Percentiles rank a stretch among this genome's conserved stretches.
These are phyloP conservation scores for Phymatocera aterrima DNA, from an alignment of 2,888 invertebrate species.

Conservation along the genomic window DNA sequence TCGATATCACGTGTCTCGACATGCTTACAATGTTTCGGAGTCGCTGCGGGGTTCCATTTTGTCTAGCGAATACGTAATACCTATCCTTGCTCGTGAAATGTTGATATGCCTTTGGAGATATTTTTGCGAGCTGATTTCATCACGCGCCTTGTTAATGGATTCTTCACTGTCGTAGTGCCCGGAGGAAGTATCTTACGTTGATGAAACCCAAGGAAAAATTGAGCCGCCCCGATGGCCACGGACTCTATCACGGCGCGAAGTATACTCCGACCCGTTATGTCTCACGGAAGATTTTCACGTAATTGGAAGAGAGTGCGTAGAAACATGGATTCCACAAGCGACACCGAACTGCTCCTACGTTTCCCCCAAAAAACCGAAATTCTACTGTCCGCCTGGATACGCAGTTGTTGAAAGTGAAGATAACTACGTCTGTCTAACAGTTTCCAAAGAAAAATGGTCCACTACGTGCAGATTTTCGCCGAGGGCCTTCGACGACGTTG, in stretches of 20 bases:
- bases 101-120: neutral
- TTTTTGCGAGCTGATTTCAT: neutral
- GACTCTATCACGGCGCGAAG: constrained; percentile 23
- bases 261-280: constrained; percentile 69
- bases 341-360: constrained; percentile 56
- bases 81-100: neutral
- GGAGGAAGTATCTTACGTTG: constrained; percentile 32
- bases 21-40: neutral
- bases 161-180: constrained; percentile 11
- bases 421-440: constrained; percentile 65
- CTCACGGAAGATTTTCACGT: constrained; percentile 60
- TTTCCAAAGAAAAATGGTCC: constrained; percentile 63
- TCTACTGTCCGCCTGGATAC: constrained; percentile 58
- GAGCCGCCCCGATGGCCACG: neutral
- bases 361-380: constrained; percentile 47
- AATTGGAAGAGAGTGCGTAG: constrained; percentile 63
- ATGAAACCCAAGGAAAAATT: constrained; percentile 13
- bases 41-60: neutral
- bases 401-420: constrained; percentile 46
- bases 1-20: neutral
- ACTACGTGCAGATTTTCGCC: constrained; percentile 59
- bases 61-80: neutral
- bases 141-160: neutral
- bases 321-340: constrained; percentile 62
- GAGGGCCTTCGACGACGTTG: constrained; percentile 55